Conservation (phyloP, 1,140 invertebrate species). For the Pseudomyrmex cubaensis region DNA sequence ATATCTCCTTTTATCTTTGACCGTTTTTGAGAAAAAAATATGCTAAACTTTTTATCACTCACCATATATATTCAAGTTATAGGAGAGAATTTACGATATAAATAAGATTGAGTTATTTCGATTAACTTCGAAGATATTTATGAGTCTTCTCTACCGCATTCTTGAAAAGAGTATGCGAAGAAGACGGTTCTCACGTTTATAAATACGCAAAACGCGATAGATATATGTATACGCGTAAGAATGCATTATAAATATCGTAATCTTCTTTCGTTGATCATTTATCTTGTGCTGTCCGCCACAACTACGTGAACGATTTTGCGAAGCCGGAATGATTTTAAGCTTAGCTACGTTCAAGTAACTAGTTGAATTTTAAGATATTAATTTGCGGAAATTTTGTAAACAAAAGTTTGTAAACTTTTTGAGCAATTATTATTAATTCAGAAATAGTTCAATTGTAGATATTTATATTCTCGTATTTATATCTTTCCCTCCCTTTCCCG, state of each 20-base stretch:
- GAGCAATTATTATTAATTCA: slow-evolving; percentile 19
- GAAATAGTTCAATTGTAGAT: slow-evolving; percentile 9
- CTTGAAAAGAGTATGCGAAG: slow-evolving; percentile 27
- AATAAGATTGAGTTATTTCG: slow-evolving; percentile 48
- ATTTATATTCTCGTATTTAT: neutral
- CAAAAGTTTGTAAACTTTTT: too few species aligned
- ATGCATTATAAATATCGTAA: slow-evolving; percentile 46
- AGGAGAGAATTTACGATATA: slow-evolving; percentile 7
- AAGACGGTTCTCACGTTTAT: slow-evolving; percentile 40
- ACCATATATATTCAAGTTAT: slow-evolving; percentile 15
- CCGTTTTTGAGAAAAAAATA: too few species aligned
- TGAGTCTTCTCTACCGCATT: slow-evolving; percentile 24
- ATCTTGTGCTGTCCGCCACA: slow-evolving; percentile 6
- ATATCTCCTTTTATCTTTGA: too few species aligned
- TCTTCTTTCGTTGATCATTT: slow-evolving; percentile 6
- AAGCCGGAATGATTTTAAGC: neutral
- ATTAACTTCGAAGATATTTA: slow-evolving; percentile 43
- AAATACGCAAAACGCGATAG: slow-evolving; percentile 25
- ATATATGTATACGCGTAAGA: slow-evolving; percentile 9
- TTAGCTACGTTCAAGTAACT: slow-evolving; percentile 12
- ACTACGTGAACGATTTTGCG: slow-evolving; percentile 1
- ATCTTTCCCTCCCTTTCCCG: too few species aligned
- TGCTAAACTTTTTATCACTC: too few species aligned
- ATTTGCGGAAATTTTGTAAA: neutral
- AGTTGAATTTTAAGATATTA: slow-evolving; percentile 15